Conservation (phyloP, 1,140 invertebrate species). For the Ruditapes philippinarum region DNA sequence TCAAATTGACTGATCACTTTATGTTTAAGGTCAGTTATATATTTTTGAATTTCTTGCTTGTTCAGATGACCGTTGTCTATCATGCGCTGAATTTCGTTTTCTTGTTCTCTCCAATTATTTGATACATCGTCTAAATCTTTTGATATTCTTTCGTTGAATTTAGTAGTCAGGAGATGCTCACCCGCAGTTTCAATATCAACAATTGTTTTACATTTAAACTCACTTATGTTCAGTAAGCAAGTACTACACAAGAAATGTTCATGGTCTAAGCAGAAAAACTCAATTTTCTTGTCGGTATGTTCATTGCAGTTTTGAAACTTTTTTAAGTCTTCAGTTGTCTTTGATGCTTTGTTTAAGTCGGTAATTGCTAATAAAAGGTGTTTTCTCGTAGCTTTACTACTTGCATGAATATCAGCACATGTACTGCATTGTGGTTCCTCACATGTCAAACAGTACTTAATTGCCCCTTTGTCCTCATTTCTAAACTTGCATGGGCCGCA, state of each 20-base stretch:
- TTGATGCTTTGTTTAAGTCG: neutral
- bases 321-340: neutral
- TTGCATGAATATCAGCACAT: neutral
- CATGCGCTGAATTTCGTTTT: neutral
- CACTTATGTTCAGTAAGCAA: neutral
- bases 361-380: neutral
- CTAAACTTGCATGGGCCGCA: neutral
- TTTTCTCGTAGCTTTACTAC: neutral
- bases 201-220: neutral
- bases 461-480: neutral
- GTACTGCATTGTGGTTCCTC: neutral
- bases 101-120: neutral
- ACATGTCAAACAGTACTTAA: neutral
- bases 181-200: neutral
- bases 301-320: neutral
- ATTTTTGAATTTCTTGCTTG: neutral
- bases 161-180: neutral
- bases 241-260: neutral
- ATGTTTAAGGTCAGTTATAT: neutral
- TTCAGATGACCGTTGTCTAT: neutral
- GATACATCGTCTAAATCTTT: neutral
- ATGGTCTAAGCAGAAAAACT: neutral
- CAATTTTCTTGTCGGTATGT: neutral
- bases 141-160: neutral
- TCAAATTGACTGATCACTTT: neutral